Conservation (phyloP, 2,113 vertebrate genomes). For the Bujurquina vittata region DNA sequence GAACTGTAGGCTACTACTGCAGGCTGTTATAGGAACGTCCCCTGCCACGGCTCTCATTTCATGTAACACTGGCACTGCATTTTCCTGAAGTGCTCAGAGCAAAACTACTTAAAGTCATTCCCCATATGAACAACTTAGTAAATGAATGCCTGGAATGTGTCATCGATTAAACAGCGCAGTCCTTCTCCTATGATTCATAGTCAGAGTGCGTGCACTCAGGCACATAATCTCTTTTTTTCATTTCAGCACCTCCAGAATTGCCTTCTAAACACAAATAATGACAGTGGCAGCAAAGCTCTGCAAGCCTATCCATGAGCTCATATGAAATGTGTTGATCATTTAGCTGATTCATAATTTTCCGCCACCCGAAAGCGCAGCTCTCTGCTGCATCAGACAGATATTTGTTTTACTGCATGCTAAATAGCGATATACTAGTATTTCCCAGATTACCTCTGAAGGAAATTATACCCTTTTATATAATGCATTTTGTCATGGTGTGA, state of each 20-base stretch:
- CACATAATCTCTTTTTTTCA: conserved; percentile 75
- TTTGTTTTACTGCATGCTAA: conserved; percentile 47
- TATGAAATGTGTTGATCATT: conserved; percentile 57
- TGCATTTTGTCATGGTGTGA: neutral
- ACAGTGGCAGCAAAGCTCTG: conserved; percentile 61
- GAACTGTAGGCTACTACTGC: neutral
- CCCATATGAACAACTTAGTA: conserved; percentile 63
- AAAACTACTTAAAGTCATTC: conserved; percentile 64
- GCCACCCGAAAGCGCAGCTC: conserved; percentile 24
- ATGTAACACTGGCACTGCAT: conserved; percentile 44
- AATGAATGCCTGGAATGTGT: conserved; percentile 62
- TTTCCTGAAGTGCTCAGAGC: conserved; percentile 51
- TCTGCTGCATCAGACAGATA: conserved; percentile 30
- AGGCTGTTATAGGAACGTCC: conserved; percentile 21
- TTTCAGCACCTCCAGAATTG: conserved; percentile 74
- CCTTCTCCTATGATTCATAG: conserved; percentile 65
- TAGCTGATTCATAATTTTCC: conserved; percentile 65
- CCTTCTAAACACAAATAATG: conserved; percentile 74
- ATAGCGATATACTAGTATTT: conserved; percentile 27
- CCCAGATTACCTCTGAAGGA: neutral
- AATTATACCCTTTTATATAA: conserved; percentile 20
- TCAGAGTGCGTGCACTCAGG: conserved; percentile 60
- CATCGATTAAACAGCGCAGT: conserved; percentile 71
- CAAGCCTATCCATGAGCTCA: conserved; percentile 37
- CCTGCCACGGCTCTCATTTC: conserved; percentile 50